Percentiles rank a stretch among this genome's conserved stretches.
These are phyloP conservation scores for Hippocampus barbouri DNA, from an alignment of 2,113 vertebrate species.

Conservation along the genomic window DNA sequence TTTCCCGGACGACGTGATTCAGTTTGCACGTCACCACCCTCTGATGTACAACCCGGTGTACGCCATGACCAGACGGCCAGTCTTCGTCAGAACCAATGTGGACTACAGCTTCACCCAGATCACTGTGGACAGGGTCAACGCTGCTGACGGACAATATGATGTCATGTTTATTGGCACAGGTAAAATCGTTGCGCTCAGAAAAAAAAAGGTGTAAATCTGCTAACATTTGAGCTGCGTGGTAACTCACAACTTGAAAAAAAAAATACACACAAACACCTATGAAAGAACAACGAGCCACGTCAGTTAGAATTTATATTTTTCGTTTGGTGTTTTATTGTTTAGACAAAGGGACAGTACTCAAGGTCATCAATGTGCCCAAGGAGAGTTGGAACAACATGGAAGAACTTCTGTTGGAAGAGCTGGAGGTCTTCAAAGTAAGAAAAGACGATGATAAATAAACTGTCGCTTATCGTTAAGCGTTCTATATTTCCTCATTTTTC, in stretches of 20 bases:
- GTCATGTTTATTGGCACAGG: constrained; percentile 98
- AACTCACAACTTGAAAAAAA: background rate
- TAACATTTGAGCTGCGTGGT: background rate
- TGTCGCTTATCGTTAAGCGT: background rate
- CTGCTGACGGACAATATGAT: constrained; percentile 89
- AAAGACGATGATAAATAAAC: background rate
- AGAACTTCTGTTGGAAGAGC: constrained; percentile 88
- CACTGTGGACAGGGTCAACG: constrained; percentile 81
- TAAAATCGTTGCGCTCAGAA: constrained; percentile 17
- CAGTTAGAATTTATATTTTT: too few species aligned
- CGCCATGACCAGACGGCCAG: constrained; percentile 79
- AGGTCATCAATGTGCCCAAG: constrained; percentile 90
- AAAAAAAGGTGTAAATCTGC: too few species aligned
- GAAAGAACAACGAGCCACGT: too few species aligned
- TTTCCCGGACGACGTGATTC: constrained; percentile 94
- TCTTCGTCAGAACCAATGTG: constrained; percentile 82
- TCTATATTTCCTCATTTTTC: background rate
- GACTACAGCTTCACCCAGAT: constrained; percentile 90
- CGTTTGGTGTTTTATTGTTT: constrained; percentile 6
- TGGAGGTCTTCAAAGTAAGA: constrained; percentile 91
- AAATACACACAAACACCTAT: too few species aligned
- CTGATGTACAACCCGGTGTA: constrained; percentile 91
- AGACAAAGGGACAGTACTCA: constrained; percentile 89
- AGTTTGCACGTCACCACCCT: constrained; percentile 95
- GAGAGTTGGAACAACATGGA: constrained; percentile 83